Conservation (phyloP, 2,113 vertebrate species). For the Oceanodroma tethys region DNA sequence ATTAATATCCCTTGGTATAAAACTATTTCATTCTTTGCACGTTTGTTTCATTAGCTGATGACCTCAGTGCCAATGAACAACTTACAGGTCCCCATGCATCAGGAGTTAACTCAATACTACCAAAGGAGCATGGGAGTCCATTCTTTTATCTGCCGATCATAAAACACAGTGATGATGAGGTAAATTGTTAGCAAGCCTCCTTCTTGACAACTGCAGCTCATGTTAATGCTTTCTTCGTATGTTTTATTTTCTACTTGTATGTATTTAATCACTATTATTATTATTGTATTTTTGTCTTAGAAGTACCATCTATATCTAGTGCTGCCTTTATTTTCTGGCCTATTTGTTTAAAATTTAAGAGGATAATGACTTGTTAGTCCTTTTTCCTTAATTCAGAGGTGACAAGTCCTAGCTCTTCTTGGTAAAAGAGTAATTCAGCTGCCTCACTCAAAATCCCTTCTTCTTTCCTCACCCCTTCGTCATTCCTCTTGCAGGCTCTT, state of each 20-base stretch:
- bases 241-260: neutral
- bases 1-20: constrained; percentile 5
- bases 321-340: neutral
- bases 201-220: neutral
- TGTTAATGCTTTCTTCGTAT: neutral
- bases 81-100: constrained; percentile 88
- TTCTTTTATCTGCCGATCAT: constrained; percentile 98
- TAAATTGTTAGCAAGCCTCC: constrained; percentile 63
- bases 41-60: constrained; percentile 81
- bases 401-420: neutral
- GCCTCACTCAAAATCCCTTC: neutral
- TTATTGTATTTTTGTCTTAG: neutral
- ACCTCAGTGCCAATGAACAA: constrained; percentile 91
- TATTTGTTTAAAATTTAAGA: neutral
- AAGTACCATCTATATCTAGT: neutral
- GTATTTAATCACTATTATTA: neutral
- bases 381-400: neutral
- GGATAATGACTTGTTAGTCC: neutral
- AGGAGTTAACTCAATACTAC: constrained; percentile 95
- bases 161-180: constrained; percentile 92
- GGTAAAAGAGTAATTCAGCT: neutral
- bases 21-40: constrained; percentile 14
- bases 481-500: neutral
- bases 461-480: neutral
- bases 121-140: constrained; percentile 96